Evolutionary conservation across 2,797 vertebrate genomes (phyloP).

Genomic region (Sebastes vulpes): DNA sequence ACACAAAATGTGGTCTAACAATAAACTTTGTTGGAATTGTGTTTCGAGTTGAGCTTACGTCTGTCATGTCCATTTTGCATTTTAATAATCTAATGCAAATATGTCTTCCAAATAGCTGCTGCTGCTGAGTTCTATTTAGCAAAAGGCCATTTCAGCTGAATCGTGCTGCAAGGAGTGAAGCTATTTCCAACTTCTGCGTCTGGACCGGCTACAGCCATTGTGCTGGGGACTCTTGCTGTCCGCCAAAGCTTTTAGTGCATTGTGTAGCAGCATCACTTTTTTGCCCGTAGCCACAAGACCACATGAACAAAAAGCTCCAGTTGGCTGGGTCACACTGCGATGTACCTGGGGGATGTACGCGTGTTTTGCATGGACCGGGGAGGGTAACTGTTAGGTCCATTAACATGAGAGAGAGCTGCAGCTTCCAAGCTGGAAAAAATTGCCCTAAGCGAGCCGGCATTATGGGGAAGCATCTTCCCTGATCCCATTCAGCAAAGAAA

Average conservation of each 20-base stretch:
- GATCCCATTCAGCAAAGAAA: constrained; percentile 73
- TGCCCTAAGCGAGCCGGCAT: constrained; percentile 67
- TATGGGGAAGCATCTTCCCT: constrained; percentile 67
- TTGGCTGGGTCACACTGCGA: constrained; percentile 68
- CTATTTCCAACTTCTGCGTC: constrained; percentile 60
- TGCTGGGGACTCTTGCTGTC: constrained; percentile 45
- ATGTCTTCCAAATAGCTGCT: constrained; percentile 6
- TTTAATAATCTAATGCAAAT: constrained; percentile 9
- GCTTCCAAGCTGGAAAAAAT: constrained; percentile 61
- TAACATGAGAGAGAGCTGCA: constrained; percentile 71
- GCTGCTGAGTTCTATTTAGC: constrained; percentile 16
- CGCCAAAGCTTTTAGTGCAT: constrained; percentile 77
- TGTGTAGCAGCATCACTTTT: constrained; percentile 66
- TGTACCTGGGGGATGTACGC: constrained; percentile 70
- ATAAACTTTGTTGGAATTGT: constrained; percentile 20
- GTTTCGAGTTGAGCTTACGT: neutral
- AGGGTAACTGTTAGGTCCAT: constrained; percentile 77
- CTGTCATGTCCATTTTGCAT: neutral
- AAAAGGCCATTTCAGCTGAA: constrained; percentile 33
- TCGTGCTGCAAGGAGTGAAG: constrained; percentile 46
- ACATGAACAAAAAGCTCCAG: constrained; percentile 73
- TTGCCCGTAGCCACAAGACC: constrained; percentile 63
- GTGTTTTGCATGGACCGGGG: constrained; percentile 71
- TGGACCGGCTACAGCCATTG: constrained; percentile 66
- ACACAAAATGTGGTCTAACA: neutral